These are phyloP conservation scores for Portunus trituberculatus DNA, from an alignment of 1,140 invertebrate genomes.

Conservation along the genomic window DNA sequence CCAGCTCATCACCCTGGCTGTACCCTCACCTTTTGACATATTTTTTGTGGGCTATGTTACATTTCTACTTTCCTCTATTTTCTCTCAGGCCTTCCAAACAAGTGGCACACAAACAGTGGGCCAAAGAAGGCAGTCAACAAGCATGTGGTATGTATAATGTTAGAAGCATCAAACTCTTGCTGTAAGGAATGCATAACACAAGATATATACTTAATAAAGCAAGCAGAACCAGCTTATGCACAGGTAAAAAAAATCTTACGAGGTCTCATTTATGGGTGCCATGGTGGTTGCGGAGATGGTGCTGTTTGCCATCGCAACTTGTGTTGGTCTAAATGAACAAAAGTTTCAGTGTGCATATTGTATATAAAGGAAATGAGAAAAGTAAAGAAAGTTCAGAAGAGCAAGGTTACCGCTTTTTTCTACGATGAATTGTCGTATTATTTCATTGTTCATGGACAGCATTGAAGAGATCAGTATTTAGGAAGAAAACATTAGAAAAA, in stretches of 20 bases:
- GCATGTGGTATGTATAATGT: no score
- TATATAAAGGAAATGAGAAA: not conserved
- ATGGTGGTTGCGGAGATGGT: not conserved
- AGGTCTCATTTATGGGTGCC: not conserved
- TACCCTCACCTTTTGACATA: no score
- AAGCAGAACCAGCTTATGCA: not conserved
- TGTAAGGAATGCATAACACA: no score
- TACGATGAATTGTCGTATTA: no score
- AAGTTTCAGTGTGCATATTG: not conserved
- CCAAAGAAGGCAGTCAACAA: no score
- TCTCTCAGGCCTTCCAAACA: no score
- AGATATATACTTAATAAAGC: not conserved
- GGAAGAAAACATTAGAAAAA: not conserved
- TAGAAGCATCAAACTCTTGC: no score
- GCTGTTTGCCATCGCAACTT: not conserved
- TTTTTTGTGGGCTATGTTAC: no score
- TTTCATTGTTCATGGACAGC: not conserved
- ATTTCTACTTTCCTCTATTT: no score
- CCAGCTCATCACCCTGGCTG: no score
- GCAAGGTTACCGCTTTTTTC: not conserved
- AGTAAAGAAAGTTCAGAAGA: not conserved
- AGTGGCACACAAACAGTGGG: no score
- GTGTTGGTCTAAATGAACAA: not conserved
- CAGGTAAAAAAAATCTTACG: not conserved
- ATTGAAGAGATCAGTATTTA: not conserved